Evolutionary conservation across 2,797 vertebrate species (phyloP).

Genomic region (Pseudotriccus pelzelni): DNA sequence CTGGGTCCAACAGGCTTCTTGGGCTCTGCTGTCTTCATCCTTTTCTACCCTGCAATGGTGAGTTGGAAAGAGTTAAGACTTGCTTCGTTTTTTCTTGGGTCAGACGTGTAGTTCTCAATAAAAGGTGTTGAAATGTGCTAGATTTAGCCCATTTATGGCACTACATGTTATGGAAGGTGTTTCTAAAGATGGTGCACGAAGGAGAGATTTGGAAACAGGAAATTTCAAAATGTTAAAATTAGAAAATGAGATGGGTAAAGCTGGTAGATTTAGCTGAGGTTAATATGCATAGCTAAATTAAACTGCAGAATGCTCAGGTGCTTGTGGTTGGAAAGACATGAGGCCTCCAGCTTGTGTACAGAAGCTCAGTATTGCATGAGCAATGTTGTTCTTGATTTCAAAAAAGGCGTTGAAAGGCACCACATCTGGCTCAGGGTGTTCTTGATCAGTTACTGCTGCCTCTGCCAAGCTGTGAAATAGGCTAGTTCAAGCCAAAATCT

Average conservation of each 20-base stretch:
- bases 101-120: neutral
- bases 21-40: slow-evolving; percentile 91
- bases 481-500: neutral
- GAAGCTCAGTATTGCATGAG: neutral
- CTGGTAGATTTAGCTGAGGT: neutral
- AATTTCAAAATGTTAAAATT: neutral
- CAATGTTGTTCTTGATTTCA: neutral
- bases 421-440: neutral
- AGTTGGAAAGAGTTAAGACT: slow-evolving; percentile 56
- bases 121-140: neutral
- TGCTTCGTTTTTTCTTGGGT: neutral
- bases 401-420: neutral
- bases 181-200: neutral
- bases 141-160: neutral
- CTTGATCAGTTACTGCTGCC: neutral
- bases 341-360: neutral
- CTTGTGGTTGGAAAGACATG: neutral
- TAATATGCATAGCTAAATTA: neutral
- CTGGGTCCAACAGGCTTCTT: slow-evolving; percentile 91
- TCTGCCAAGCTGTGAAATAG: neutral
- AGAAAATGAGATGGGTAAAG: neutral
- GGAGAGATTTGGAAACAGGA: neutral
- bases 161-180: neutral
- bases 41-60: slow-evolving; percentile 95
- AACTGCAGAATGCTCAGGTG: neutral